Evolutionary conservation across 2,113 vertebrate genomes (phyloP).

Genomic region (Malaclemys terrapin): DNA sequence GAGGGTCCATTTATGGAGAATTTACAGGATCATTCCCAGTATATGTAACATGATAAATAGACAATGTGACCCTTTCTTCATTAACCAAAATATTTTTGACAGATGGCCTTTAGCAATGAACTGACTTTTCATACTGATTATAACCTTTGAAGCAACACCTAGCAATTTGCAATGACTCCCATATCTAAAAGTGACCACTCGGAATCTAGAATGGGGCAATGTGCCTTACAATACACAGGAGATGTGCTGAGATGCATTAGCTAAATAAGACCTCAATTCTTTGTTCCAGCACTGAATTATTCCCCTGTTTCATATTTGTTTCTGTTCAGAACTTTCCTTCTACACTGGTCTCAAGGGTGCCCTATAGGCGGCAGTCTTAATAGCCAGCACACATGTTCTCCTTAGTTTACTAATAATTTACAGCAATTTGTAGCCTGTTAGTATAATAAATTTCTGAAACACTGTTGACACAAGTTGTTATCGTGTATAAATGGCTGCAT

Average conservation of each 20-base stretch:
- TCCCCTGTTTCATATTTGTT: neutral
- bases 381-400: slow-evolving; percentile 27
- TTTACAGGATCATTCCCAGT: neutral
- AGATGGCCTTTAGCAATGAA: neutral
- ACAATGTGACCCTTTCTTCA: neutral
- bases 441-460: slow-evolving; percentile 57
- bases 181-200: neutral
- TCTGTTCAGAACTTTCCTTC: slow-evolving; percentile 17
- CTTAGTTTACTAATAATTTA: slow-evolving; percentile 73
- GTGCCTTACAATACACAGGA: neutral
- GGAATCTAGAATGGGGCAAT: neutral
- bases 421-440: slow-evolving; percentile 67
- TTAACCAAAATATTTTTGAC: neutral
- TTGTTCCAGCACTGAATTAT: neutral
- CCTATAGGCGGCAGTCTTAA: slow-evolving; percentile 20
- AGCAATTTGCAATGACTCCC: neutral
- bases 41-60: neutral
- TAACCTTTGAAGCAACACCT: neutral
- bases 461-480: slow-evolving; percentile 66
- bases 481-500: neutral
- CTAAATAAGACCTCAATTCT: neutral
- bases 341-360: neutral
- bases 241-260: neutral
- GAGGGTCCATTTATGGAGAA: neutral
- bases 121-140: neutral